Conservation (phyloP, 1,140 invertebrate species). For the Trichomalopsis sarcophagae region DNA sequence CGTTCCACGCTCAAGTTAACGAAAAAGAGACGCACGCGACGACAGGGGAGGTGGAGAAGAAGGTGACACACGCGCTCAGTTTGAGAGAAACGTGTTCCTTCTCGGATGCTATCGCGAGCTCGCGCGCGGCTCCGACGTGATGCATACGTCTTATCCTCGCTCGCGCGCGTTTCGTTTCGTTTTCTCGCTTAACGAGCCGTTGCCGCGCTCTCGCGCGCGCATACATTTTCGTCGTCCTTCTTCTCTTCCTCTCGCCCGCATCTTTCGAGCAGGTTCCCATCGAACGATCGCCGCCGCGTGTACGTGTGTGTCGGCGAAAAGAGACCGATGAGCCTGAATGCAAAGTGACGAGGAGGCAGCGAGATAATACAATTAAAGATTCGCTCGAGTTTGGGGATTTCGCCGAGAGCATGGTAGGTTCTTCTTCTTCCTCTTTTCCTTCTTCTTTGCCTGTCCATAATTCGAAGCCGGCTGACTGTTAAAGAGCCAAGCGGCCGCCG, state of each 20-base stretch:
- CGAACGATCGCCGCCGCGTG: neutral
- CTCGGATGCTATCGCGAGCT: constrained; percentile 25
- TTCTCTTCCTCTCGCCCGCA: neutral
- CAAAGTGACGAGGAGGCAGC: constrained; percentile 31
- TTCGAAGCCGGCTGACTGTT: constrained; percentile 10
- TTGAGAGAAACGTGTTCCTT: constrained; percentile 28
- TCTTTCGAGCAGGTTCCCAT: constrained; percentile 23
- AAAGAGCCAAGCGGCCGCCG: neutral
- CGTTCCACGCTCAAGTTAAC: constrained; percentile 5
- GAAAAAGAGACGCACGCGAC: constrained; percentile 2
- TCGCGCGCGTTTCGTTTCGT: constrained; percentile 2
- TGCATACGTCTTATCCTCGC: constrained; percentile 17
- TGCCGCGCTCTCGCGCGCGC: neutral
- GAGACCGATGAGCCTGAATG: neutral
- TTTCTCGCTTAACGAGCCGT: constrained; percentile 42
- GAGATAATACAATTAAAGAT: constrained; percentile 49
- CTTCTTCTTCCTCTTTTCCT: neutral
- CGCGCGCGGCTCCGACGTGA: neutral
- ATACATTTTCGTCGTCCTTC: neutral
- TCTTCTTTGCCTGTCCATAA: constrained; percentile 1
- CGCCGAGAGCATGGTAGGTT: neutral
- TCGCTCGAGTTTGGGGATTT: constrained; percentile 1
- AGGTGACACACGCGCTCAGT: constrained; percentile 9
- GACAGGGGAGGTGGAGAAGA: neutral
- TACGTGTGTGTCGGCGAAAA: neutral